These are phyloP conservation scores for Mohoua ochrocephala DNA, from an alignment of 2,113 vertebrate genomes.

Conservation along the genomic window DNA sequence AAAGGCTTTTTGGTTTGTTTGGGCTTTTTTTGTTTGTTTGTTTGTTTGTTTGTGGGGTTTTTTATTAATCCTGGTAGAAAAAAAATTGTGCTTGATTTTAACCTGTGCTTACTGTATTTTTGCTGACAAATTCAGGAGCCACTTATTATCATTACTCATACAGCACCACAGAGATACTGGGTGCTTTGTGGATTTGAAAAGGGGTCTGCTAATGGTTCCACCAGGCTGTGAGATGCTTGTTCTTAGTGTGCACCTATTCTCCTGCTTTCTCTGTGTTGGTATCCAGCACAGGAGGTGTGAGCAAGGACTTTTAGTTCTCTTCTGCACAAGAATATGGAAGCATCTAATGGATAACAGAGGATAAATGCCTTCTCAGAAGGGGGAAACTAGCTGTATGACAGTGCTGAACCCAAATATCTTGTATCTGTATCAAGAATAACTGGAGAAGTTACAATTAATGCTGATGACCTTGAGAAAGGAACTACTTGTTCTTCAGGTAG, in stretches of 20 bases:
- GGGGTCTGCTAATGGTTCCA: neutral
- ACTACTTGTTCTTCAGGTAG: neutral
- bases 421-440: neutral
- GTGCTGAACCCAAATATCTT: neutral
- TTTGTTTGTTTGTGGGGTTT: neutral
- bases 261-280: neutral
- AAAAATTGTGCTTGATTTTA: neutral
- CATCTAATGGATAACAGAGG: neutral
- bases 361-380: neutral
- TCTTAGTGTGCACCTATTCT: neutral
- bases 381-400: neutral
- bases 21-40: neutral
- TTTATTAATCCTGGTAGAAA: neutral
- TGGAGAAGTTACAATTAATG: neutral
- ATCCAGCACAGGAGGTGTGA: neutral
- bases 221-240: neutral
- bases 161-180: neutral
- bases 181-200: neutral
- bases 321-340: neutral
- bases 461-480: neutral
- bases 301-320: neutral
- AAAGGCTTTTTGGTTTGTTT: neutral
- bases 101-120: neutral
- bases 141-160: neutral
- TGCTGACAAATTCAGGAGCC: neutral